Evolutionary conservation across 1,140 invertebrate species (phyloP), one percentile per base, ranked within the genome.

Genomic region (Psix sp.): DNA sequence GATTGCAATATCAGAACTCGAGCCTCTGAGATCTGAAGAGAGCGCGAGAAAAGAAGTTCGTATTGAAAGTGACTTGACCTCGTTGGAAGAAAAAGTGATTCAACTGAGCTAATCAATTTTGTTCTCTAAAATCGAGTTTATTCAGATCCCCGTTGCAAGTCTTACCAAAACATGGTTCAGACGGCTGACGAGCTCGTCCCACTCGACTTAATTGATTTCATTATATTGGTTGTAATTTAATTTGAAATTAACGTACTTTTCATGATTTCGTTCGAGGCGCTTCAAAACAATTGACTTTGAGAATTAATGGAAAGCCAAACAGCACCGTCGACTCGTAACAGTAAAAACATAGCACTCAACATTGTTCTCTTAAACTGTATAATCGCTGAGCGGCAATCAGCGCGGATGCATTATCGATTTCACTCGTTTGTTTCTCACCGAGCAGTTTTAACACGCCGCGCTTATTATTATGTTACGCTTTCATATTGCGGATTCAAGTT

Each of bases 401-500:
- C 73, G 66, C 54, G 72, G 65, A 67, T 74, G n/a, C n/a, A 7
- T 2, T 29, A 29, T 29, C 26, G 26, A 29, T 74, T 68, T 68
- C 65, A 62, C 45, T 68, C 57, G 72, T 74, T 74, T 74, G 72
- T 74, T 74, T 68, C 59, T 63, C 72, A 59, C 40, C 63, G 65
- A 65, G 57, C 62, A 62, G 65, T 67, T 74, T 74, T 74, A 75
- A 75, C 59, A 62, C 65, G 73, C 60, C 40, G 63, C 59, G 45
- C 59, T 68, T 68, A 74, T 74, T 68, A 68, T 74, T 68, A 75
- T 75, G 71, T 75, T 70, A 52, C 65, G 59, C 52, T 70, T 75
- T 70, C 72, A 75, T 60, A 75, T 75, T 65, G 65, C 54, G 72
- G 57, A 75, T 70, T 75, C 72, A 63, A 65, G 72, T 75, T 75